Conservation (phyloP, 2,888 invertebrate genomes). For the Zonitis immaculata region DNA sequence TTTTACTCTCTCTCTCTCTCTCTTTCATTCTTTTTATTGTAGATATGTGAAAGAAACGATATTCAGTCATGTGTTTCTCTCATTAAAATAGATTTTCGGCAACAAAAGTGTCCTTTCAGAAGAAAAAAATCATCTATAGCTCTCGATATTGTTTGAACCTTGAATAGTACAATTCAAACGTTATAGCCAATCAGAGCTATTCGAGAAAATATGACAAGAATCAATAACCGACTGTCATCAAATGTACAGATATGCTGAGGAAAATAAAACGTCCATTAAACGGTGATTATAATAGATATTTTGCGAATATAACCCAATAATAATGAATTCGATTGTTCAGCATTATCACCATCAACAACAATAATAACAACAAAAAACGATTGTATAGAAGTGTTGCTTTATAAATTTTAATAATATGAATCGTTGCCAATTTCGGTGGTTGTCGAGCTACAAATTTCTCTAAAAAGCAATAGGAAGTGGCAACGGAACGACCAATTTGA, state of each 20-base stretch:
- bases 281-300: neutral
- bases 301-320: too few species aligned
- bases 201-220: neutral
- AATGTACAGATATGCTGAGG: neutral
- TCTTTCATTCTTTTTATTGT: neutral
- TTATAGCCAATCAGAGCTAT: neutral
- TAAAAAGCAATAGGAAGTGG: conserved; percentile 22
- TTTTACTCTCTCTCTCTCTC: neutral
- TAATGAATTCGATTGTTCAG: too few species aligned
- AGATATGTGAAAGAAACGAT: neutral
- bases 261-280: neutral
- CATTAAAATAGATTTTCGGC: neutral
- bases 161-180: neutral
- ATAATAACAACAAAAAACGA: neutral
- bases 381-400: conserved; percentile 9
- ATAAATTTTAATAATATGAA: conserved; percentile 32
- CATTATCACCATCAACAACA: neutral
- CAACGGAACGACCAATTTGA: conserved; percentile 35
- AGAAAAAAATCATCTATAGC: neutral
- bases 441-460: conserved; percentile 32
- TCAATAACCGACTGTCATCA: neutral
- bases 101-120: neutral
- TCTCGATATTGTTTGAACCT: neutral
- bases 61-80: neutral
- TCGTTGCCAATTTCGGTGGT: conserved; percentile 30